Conservation (phyloP, 2,113 vertebrate species). For the Sporophila hypoxantha region DNA sequence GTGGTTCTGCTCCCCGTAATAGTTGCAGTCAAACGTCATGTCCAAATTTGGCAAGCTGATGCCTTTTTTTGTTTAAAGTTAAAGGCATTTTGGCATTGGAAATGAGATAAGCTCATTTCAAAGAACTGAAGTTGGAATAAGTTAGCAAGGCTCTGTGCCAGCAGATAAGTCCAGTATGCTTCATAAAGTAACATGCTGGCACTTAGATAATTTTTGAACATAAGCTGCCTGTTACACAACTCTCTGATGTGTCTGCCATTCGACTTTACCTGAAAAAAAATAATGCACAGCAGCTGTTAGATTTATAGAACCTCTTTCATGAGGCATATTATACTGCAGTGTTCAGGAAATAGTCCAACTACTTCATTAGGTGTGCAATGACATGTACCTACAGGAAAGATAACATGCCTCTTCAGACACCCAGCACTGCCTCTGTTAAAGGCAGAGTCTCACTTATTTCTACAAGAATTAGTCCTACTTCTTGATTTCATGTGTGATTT, state of each 20-base stretch:
- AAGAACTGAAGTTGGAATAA: constrained; percentile 41
- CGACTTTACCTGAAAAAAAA: background rate
- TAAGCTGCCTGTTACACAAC: background rate
- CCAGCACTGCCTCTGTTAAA: background rate
- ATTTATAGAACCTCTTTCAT: background rate
- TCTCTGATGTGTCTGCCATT: background rate
- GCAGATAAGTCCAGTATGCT: background rate
- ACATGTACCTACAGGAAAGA: background rate
- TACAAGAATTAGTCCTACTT: background rate
- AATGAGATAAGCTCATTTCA: constrained; percentile 45
- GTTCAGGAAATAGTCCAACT: background rate
- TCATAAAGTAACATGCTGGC: background rate
- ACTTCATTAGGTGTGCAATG: background rate
- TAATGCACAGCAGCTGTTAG: background rate
- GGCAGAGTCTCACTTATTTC: background rate
- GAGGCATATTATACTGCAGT: background rate
- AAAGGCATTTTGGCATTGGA: constrained; percentile 57
- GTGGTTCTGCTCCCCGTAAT: constrained; percentile 45
- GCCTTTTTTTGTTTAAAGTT: constrained; percentile 64
- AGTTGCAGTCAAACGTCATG: constrained; percentile 29
- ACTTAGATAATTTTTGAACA: background rate
- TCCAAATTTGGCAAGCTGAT: constrained; percentile 49
- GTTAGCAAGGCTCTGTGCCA: constrained; percentile 2
- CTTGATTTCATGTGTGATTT: background rate
- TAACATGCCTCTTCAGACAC: background rate